Evolutionary conservation across 2,113 vertebrate genomes (phyloP), one percentile per base, ranked within the genome.

Genomic region (Struthio camelus): DNA sequence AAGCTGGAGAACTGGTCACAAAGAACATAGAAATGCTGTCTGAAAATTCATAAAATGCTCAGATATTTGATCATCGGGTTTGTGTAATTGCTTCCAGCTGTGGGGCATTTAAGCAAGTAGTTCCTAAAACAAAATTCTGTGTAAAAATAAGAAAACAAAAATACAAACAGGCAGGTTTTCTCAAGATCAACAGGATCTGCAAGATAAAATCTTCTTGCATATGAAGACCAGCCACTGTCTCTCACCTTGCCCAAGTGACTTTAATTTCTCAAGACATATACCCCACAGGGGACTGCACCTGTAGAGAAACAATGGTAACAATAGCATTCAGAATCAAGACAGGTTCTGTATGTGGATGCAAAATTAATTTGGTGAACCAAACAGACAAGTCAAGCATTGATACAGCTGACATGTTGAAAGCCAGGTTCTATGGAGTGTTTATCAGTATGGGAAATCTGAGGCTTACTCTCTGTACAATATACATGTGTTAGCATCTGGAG

Each of bases 251-350:
- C 23, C 6, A 69, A 69, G 17, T 8, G 19, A 23, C 9, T 73
- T 86, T 28, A 66, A 61, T 89, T 86, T 86, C 38, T 79, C 30
- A 32, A 67, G 11, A 19, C 32, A 24, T 42, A 1, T 56, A 12
- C 2, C 36, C 61, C 23, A 56, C 48, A 22, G 4, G 24, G 12
- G 86, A 90, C 17, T 38, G 4, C 8, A 67, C 4, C 4, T 54
- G 11, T 8, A 76, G 27, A 58, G 14, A 64, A 88, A 36, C 5
- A n/a, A 7, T 18, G 28, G 40, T 30, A 27, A 48, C 64, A 42
- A 27, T 0, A 0, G 6, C n/a, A 34, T 17, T n/a, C 25, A 46
- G 38, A 69, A 38, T 28, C n/a, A 56, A 14, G 4, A 61, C 13
- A 25, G 6, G 4, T 32, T 61, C 8, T 38, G 12, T 38, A 3